Evolutionary conservation across 2,888 invertebrate species (phyloP), one percentile per base, ranked within the genome.

Genomic region (Nomada goodeniana): DNA sequence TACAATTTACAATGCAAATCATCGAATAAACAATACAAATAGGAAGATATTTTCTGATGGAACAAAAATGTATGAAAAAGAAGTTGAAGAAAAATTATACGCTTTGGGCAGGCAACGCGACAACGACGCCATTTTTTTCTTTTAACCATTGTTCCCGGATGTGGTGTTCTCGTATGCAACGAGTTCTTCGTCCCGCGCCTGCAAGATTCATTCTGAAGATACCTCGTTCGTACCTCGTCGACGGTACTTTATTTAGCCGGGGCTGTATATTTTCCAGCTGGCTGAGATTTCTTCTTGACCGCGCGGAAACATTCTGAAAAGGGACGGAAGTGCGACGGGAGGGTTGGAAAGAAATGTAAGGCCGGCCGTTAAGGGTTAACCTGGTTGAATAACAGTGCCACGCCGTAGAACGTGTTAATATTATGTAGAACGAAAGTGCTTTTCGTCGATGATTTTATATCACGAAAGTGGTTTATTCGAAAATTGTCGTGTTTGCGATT

Each of bases 191-290:
- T 71, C 63, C 64, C 61, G 52, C 11, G 57, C 36, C 44, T 26
- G 65, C 15, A 70, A 59, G 74, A 82, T 81, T 86, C 68, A 61
- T 75, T 73, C 73, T 36, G 67, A 63, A 76, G 86, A 76, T 68
- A 79, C 67, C 50, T 53, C 68, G 67, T 78, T 69, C 73, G 42
- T 76, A 74, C 73, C 57, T 59, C 75, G 78, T 59, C 71, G 77
- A 71, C 82, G 59, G 67, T 86, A 85, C 82, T 86, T 86, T 85
- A 86, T 87, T 87, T 82, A 85, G 61, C 78, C 55, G 63, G 44
- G 68, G 52, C 60, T 76, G 77, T 82, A 76, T 71, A 80, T 87
- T 85, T 77, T 75, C 74, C 84, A 70, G 59, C 72, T 72, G 72
- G 65, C 73, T 69, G 84, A 82, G 87, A 85, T 85, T 87, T 78